Base-by-base conservation (phyloP, 1,140 invertebrate species). In the Polyergus mexicanus region DNA sequence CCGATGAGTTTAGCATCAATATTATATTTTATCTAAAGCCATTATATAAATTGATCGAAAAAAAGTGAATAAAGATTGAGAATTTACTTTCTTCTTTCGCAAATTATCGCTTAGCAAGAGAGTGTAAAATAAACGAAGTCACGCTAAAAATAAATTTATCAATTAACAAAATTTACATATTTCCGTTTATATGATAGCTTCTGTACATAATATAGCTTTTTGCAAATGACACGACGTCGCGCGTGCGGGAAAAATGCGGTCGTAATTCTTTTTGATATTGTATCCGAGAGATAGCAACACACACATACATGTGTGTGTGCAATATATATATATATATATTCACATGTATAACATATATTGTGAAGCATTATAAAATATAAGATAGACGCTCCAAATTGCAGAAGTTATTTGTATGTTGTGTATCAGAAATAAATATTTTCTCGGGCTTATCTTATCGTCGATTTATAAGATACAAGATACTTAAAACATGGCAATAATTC, bases 61-160 rank as follows among this genome's bases (percentile, higher is more conserved):
- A 81, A 58, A 80, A 80, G 44, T 69, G 16, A 35, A 68, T 44
- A 28, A 68, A 54, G 10, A 65, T 77, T 6, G 13, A 78, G 22
- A 78, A 78, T 78, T 78, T 68, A 78, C 44, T 68, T 78, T 78
- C 16, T 54, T 32, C 44, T 78, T 66, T 54, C n/a, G 32, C 32
- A 13, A 22, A 78, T 32, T 44, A 85, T 22, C 2, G 47, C 19
- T 38, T 5, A 54, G 41, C 10, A 4, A 47, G 44, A 60, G 32
- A 66, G 8, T 51, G 16, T 25, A 25, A 22, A 47, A 62, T 19
- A n/a, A 77, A 8, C n/a, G 0, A 22, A 22, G 69, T 28, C 60
- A 44, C 3, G 47, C 51, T 89, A 84, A 89, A 89, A 89, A 89
- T 89, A 89, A 86, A 35, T 35, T 89, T 89, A 86, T 89, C 88